These are phyloP conservation scores for Carabus problematicus DNA, from an alignment of 2,888 invertebrate genomes.

Conservation along the genomic window DNA sequence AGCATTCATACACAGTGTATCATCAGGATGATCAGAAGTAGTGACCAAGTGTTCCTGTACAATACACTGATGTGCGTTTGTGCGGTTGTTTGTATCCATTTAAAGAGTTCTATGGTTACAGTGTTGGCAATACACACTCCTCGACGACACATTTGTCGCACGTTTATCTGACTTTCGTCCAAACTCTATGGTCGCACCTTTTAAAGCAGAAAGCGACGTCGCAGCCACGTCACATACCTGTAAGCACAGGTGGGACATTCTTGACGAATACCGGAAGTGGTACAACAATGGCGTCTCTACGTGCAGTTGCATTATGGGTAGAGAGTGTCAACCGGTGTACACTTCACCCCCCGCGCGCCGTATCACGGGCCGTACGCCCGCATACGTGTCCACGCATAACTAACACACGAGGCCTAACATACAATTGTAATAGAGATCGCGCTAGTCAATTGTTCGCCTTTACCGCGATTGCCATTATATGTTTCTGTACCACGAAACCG, in stretches of 20 bases:
- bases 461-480: slow-evolving; percentile 17
- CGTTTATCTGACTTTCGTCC: too few relatives aligned
- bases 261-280: slow-evolving; percentile 55
- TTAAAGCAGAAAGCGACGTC: slow-evolving; percentile 8
- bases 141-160: too few relatives aligned
- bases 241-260: slow-evolving; percentile 41
- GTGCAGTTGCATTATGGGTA: slow-evolving; percentile 56
- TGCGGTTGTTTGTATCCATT: too few relatives aligned
- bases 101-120: too few relatives aligned
- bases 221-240: slow-evolving; percentile 6
- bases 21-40: too few relatives aligned
- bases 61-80: too few relatives aligned
- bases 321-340: slow-evolving; percentile 48
- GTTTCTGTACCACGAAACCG: not conserved
- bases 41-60: too few relatives aligned
- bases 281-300: slow-evolving; percentile 55
- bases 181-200: not conserved
- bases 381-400: slow-evolving; percentile 55
- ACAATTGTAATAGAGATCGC: slow-evolving; percentile 13
- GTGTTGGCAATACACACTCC: too few relatives aligned
- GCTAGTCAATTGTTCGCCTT: slow-evolving; percentile 7
- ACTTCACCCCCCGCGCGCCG: slow-evolving; percentile 45
- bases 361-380: slow-evolving; percentile 40
- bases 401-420: slow-evolving; percentile 33
- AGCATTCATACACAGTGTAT: too few relatives aligned